Evolutionary conservation across 2,797 vertebrate species (phyloP).

Genomic region (Hafferia zeledoni): DNA sequence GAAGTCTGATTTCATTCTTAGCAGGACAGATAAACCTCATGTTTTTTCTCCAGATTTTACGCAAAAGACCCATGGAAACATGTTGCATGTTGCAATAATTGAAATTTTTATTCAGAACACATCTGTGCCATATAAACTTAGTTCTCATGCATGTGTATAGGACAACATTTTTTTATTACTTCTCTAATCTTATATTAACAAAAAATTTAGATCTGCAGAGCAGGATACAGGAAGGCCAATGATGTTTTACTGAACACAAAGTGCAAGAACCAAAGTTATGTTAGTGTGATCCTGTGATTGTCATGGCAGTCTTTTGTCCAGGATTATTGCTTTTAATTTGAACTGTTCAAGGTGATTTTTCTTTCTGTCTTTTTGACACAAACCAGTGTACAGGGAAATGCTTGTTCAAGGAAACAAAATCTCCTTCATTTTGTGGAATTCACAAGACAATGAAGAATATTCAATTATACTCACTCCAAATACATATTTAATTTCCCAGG

Average conservation of each 20-base stretch:
- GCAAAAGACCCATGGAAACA: neutral
- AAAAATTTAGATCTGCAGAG: neutral
- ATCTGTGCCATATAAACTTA: neutral
- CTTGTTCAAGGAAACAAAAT: neutral
- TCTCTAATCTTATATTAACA: neutral
- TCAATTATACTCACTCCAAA: neutral
- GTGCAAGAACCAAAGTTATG: neutral
- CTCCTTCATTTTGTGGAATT: slow-evolving; percentile 13
- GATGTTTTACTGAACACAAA: neutral
- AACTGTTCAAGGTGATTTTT: slow-evolving; percentile 43
- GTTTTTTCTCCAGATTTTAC: neutral
- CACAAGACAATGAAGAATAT: slow-evolving; percentile 18
- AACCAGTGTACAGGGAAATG: slow-evolving; percentile 23
- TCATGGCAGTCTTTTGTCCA: slow-evolving; percentile 23
- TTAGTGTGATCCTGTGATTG: slow-evolving; percentile 23
- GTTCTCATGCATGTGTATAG: neutral
- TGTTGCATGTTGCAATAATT: neutral
- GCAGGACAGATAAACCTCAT: rapidly evolving
- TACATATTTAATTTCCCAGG: slow-evolving; percentile 12
- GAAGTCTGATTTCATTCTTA: neutral
- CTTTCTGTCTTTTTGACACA: slow-evolving; percentile 41
- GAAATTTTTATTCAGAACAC: slow-evolving; percentile 39
- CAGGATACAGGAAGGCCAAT: neutral
- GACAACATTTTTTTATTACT: neutral
- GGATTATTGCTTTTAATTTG: slow-evolving; percentile 49